These are phyloP conservation scores for Poeciliopsis prolifica DNA, from an alignment of 2,113 vertebrate species.

Conservation along the genomic window DNA sequence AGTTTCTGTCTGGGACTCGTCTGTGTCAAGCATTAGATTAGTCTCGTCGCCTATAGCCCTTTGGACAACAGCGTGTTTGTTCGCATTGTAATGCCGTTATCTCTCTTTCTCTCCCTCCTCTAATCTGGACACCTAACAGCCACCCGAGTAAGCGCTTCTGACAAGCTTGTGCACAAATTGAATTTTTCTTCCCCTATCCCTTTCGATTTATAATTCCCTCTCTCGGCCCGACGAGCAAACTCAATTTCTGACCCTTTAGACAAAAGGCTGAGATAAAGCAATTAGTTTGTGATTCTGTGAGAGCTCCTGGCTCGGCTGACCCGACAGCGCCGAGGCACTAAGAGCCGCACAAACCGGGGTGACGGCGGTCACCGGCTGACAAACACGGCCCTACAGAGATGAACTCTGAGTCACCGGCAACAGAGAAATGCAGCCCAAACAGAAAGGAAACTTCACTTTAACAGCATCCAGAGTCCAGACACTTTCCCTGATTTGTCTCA, in stretches of 20 bases:
- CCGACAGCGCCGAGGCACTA: conserved; percentile 51
- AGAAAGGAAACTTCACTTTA: conserved; percentile 31
- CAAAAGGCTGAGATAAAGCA: conserved; percentile 74
- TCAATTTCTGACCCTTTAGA: conserved; percentile 75
- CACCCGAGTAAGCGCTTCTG: conserved; percentile 69
- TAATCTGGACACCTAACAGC: conserved; percentile 71
- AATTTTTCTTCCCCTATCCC: conserved; percentile 70
- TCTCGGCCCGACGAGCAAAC: conserved; percentile 61
- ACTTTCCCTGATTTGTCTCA: conserved; percentile 12
- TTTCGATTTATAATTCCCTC: conserved; percentile 72
- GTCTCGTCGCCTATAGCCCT: conserved; percentile 43
- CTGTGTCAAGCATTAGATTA: conserved; percentile 69
- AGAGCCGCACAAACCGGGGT: conserved; percentile 51
- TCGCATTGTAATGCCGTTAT: conserved; percentile 63
- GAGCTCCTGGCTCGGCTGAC: conserved; percentile 43
- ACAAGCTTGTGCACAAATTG: conserved; percentile 71
- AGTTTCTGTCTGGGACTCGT: conserved; percentile 46
- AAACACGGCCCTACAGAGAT: conserved; percentile 35
- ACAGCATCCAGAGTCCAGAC: conserved; percentile 35
- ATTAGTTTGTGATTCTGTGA: conserved; percentile 67
- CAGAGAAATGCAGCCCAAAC: conserved; percentile 35
- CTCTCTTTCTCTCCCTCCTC: conserved; percentile 50
- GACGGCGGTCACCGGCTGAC: conserved; percentile 54
- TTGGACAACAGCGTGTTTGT: conserved; percentile 70
- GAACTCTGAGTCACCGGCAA: conserved; percentile 47